Base-by-base conservation (phyloP, 2,797 vertebrate species). In the Toxotes lorentzi region DNA sequence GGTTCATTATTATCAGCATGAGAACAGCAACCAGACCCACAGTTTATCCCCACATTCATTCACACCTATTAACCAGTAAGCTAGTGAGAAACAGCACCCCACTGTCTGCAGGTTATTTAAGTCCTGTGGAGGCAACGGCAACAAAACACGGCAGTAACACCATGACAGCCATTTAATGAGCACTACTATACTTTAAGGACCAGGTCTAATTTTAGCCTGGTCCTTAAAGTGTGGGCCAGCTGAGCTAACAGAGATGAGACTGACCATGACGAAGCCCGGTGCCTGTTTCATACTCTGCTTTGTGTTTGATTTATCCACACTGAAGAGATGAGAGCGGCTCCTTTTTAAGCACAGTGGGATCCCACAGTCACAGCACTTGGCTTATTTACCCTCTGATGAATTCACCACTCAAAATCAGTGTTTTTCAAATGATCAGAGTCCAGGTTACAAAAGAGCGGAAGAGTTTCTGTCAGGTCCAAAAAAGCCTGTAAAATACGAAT, bases 51-150 rank as follows among this genome's bases (percentile, higher is more conserved):
- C 77, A 72, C 76, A 69, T 82, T 84, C 74, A 86, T 91, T 92
- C 86, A 86, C 91, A 92, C 91, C 79, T 85, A 82, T 90, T 88
- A 90, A 48, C 82, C 87, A 89, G 86, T 86, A 66, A 75, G 78
- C 43, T 21, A 12, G 80, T 73, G 87, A 89, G 84, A 88, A 91
- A 76, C 81, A 69, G 81, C 82, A 43, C 81, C 86, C 81, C 66
- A 16, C 81, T 23, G 83, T 51, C 72, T 77, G 47, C 71, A 73
- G 79, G 77, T 87, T 87, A 90, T 92, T 90, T 87, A 82, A 83
- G 73, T 81, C 82, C 79, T 82, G 81, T 54, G 57, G 83, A 77
- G 86, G 71, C 41, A 90, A 74, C 48, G 23, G 74, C 65, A 81
- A 74, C 78, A 78, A 76, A 82, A 60, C 76, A 58, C 9, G 9